These are phyloP conservation scores for Dryoscopus gambensis DNA, from an alignment of 2,113 vertebrate species.

Conservation along the genomic window DNA sequence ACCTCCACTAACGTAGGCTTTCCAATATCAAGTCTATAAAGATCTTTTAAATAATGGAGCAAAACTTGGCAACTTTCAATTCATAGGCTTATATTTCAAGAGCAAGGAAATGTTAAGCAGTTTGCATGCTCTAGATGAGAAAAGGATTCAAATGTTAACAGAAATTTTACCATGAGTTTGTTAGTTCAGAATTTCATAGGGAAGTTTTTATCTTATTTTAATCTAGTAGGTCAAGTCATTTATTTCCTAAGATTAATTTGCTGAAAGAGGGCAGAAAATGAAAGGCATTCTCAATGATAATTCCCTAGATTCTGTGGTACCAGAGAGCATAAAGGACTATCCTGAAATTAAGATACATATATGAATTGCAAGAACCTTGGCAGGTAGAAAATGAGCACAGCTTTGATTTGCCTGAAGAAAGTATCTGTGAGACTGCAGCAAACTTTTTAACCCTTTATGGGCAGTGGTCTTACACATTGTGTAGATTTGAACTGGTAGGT, in stretches of 20 bases:
- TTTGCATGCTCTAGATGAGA: not conserved
- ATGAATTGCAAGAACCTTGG: not conserved
- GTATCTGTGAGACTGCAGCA: not conserved
- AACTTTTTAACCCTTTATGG: not conserved
- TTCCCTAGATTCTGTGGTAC: not conserved
- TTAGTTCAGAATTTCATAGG: not conserved
- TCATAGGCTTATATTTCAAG: not conserved
- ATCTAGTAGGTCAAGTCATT: not conserved
- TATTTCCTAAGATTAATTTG: not conserved
- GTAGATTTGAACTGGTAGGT: not conserved
- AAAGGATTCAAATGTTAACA: not conserved
- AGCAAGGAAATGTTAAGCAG: not conserved
- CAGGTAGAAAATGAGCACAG: not conserved
- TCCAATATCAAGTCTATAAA: not conserved
- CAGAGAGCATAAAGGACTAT: not conserved
- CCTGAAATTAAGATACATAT: conserved; percentile 14
- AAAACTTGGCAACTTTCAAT: not conserved
- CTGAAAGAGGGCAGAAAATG: not conserved
- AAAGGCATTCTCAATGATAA: not conserved
- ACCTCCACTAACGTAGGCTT: not conserved
- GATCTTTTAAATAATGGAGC: not conserved
- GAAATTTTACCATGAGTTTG: not conserved
- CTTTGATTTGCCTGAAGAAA: not conserved
- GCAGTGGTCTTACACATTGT: not conserved
- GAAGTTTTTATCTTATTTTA: not conserved